Evolutionary conservation across 2,888 invertebrate species (phyloP).

Genomic region (Cryptophagus acutangulus): DNA sequence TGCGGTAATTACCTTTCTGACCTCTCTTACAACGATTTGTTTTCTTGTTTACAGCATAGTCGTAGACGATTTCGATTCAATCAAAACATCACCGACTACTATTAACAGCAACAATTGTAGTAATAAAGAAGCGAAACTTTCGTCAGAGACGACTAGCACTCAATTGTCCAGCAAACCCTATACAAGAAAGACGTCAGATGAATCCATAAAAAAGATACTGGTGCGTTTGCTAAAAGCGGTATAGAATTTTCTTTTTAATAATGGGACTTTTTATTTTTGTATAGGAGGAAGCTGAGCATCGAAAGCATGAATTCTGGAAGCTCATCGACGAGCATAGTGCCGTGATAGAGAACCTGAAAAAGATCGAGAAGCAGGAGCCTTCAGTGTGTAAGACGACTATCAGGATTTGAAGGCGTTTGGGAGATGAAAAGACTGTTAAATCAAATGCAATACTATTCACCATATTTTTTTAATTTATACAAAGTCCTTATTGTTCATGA

Average conservation of each 20-base stretch:
- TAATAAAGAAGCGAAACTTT: conserved; percentile 7
- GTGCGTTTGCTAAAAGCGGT: conserved; percentile 31
- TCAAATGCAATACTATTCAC: no score
- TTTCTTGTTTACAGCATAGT: conserved; percentile 38
- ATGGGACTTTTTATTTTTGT: conserved; percentile 15
- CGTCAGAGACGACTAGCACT: conserved; percentile 11
- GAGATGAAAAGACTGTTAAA: no score
- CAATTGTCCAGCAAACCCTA: conserved; percentile 32
- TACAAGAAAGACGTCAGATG: conserved; percentile 38
- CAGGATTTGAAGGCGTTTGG: conserved; percentile 21
- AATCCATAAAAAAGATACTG: conserved; percentile 39
- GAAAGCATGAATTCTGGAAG: conserved; percentile 43
- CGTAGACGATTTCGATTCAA: conserved; percentile 42
- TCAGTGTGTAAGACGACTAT: conserved; percentile 29
- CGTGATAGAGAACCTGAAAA: conserved; percentile 42
- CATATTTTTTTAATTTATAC: no score
- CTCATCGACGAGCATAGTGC: conserved; percentile 43
- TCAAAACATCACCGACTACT: conserved; percentile 24
- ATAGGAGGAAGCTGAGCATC: conserved; percentile 42
- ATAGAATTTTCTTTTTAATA: neutral
- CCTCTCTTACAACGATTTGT: no score
- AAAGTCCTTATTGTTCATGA: no score
- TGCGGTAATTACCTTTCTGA: no score
- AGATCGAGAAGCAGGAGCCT: conserved; percentile 39
- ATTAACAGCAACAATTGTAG: conserved; percentile 20